These are phyloP conservation scores for Galagoides demidoff DNA, from an alignment of 2,797 vertebrate species.

Conservation along the genomic window DNA sequence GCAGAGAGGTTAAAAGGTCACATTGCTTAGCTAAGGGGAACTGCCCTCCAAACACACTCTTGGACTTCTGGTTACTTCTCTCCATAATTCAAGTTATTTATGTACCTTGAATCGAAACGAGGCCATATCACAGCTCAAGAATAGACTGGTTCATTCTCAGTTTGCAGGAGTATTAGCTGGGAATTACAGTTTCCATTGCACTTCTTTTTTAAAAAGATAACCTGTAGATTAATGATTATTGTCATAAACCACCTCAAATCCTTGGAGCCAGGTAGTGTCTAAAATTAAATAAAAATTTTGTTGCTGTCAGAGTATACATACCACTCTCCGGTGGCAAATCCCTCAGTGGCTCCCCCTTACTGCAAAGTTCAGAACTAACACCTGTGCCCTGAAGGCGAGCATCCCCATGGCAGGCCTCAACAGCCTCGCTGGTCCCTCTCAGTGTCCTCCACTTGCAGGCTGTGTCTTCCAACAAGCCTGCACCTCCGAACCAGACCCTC, in stretches of 20 bases:
- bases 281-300: not conserved
- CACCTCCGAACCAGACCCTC: not conserved
- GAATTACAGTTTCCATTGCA: not conserved
- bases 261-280: not conserved
- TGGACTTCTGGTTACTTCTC: slow-evolving; percentile 57
- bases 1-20: slow-evolving; percentile 49
- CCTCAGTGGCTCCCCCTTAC: not conserved
- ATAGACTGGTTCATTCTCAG: not conserved
- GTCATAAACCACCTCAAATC: not conserved
- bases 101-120: slow-evolving; percentile 47
- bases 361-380: not conserved
- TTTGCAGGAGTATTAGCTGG: not conserved
- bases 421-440: not conserved
- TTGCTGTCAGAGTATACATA: not conserved
- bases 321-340: not conserved
- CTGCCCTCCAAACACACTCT: not conserved
- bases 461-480: not conserved
- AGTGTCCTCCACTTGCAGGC: not conserved
- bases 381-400: not conserved
- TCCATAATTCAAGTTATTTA: slow-evolving; percentile 47
- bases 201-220: not conserved
- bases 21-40: not conserved
- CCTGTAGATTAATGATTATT: slow-evolving; percentile 21
- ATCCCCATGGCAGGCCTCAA: not conserved
- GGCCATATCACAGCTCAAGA: not conserved